Percentiles rank a stretch among this genome's conserved stretches.
phyloP scores from a whole-genome alignment of 2,113 vertebrate species.

The Oryzias melastigma region DNA sequence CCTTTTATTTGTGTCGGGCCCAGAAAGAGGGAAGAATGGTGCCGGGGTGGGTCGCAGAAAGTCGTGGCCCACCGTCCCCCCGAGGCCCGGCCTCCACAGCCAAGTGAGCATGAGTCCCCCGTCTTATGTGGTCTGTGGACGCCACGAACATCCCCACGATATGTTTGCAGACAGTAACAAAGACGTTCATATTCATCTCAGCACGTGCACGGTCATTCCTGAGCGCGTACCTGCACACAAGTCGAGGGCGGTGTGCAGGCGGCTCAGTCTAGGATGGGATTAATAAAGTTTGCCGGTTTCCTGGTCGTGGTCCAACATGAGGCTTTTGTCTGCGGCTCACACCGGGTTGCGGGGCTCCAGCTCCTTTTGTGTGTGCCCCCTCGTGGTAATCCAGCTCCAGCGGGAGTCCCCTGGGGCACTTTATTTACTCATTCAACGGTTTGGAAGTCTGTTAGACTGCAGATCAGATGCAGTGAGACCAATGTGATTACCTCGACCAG shows the following conservation, averaged over 20 bases:
- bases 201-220: not conserved
- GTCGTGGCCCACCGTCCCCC: constrained; percentile 66
- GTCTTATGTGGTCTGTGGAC: constrained; percentile 72
- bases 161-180: constrained; percentile 12
- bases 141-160: not conserved
- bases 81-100: constrained; percentile 71
- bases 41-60: constrained; percentile 76
- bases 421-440: constrained; percentile 89
- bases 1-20: constrained; percentile 97
- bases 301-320: constrained; percentile 61
- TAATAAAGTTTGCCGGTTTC: constrained; percentile 69
- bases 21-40: constrained; percentile 85
- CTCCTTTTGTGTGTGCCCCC: constrained; percentile 84
- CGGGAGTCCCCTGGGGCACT: constrained; percentile 80
- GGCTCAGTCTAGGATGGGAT: constrained; percentile 63
- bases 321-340: constrained; percentile 65
- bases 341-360: constrained; percentile 77
- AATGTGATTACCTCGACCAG: constrained; percentile 85
- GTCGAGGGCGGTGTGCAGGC: constrained; percentile 25
- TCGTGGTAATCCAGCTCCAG: constrained; percentile 84
- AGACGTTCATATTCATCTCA: not conserved
- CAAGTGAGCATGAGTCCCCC: constrained; percentile 79
- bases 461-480: constrained; percentile 85
- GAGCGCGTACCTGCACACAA: constrained; percentile 16
- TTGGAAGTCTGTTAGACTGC: constrained; percentile 87